Evolutionary conservation across 2,888 invertebrate genomes (phyloP).

Genomic region (Apamea monoglypha): DNA sequence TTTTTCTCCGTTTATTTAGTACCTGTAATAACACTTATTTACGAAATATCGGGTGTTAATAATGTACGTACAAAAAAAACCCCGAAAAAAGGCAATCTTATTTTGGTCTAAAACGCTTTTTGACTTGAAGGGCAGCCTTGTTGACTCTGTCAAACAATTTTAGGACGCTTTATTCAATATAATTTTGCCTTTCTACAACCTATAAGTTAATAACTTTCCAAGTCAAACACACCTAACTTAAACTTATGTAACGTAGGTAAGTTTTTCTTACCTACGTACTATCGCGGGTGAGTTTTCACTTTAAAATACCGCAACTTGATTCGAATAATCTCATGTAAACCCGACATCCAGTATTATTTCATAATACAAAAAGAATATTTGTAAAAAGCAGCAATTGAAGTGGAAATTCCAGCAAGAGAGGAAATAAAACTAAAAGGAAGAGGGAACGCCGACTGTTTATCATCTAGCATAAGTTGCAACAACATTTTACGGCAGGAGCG

Average conservation of each 20-base stretch:
- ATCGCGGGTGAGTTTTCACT: not conserved
- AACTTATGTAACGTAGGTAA: not conserved
- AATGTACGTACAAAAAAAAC: slow-evolving; percentile 3
- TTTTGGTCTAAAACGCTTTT: not conserved
- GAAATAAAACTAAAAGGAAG: slow-evolving; percentile 50
- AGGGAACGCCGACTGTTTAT: slow-evolving; percentile 52
- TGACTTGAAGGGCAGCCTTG: not conserved
- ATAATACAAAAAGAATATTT: slow-evolving; percentile 18
- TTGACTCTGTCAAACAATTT: not conserved
- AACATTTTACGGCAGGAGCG: slow-evolving; percentile 45
- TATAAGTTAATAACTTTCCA: not conserved
- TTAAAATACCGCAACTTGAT: not conserved
- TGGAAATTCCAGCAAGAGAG: slow-evolving; percentile 32
- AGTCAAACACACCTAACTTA: not conserved
- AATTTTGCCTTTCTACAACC: not conserved
- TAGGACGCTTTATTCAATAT: not conserved
- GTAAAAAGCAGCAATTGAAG: slow-evolving; percentile 53
- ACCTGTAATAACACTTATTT: slow-evolving; percentile 48
- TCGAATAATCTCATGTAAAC: slow-evolving; percentile 12
- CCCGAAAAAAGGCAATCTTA: not conserved
- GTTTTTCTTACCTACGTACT: not conserved
- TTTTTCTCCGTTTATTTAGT: slow-evolving; percentile 42
- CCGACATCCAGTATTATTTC: slow-evolving; percentile 30
- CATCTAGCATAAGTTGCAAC: slow-evolving; percentile 59
- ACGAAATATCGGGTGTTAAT: slow-evolving; percentile 45